A percentile compares a stretch with the other conserved stretches of the same genome.
These are phyloP conservation scores for Epinotia brunnichana DNA, from an alignment of 2,888 invertebrate genomes.

Conservation along the genomic window DNA sequence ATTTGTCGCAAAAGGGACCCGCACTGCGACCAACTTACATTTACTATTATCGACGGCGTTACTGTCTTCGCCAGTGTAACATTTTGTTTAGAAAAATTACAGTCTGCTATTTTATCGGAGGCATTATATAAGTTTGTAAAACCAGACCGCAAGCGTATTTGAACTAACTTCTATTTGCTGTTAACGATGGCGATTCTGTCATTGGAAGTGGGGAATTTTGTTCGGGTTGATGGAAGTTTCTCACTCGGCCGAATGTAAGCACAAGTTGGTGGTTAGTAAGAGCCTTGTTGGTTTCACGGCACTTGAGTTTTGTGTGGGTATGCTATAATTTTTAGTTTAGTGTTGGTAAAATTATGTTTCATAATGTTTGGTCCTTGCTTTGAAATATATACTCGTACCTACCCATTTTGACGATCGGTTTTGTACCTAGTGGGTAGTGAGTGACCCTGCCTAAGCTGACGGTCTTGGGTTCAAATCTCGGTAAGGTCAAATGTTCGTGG, in stretches of 20 bases:
- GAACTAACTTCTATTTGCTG: conserved; percentile 30
- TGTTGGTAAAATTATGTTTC: background rate
- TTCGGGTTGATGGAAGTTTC: background rate
- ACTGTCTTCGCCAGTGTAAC: background rate
- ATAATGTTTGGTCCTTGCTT: background rate
- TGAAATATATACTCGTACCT: background rate
- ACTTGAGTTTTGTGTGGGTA: conserved; percentile 25
- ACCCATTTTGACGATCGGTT: too few species aligned
- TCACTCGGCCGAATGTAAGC: background rate
- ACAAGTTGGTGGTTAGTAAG: conserved; percentile 4
- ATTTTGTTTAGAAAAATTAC: conserved; percentile 1
- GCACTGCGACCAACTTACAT: conserved; percentile 31
- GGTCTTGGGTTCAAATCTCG: too few species aligned
- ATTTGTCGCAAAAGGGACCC: conserved; percentile 44
- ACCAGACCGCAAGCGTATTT: conserved; percentile 10
- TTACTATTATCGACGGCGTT: conserved; percentile 18
- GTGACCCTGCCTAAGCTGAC: too few species aligned
- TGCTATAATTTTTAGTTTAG: conserved; percentile 15
- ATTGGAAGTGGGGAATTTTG: background rate
- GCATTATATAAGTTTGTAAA: conserved; percentile 22
- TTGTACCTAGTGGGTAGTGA: too few species aligned
- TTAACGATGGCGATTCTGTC: background rate
- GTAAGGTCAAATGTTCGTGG: too few species aligned
- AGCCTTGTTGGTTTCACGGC: conserved; percentile 13
- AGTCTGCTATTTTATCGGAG: background rate